These are phyloP conservation scores for Agrotis ipsilon DNA, from an alignment of 2,888 invertebrate genomes.

Conservation along the genomic window DNA sequence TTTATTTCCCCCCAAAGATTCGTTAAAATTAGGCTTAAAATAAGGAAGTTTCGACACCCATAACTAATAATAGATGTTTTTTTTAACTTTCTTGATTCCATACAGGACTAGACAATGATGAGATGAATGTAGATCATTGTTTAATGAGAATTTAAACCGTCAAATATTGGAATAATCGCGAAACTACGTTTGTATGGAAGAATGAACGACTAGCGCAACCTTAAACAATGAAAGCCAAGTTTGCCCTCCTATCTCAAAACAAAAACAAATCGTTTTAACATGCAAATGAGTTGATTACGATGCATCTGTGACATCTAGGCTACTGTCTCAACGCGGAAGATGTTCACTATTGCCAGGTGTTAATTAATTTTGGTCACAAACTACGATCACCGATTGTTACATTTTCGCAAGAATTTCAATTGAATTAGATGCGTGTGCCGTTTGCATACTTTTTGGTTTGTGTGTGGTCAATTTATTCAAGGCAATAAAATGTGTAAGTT, in stretches of 20 bases:
- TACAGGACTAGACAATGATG: too few species aligned
- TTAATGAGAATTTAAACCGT: too few species aligned
- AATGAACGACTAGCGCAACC: too few species aligned
- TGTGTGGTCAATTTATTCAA: slow-evolving; percentile 17
- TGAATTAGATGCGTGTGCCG: slow-evolving; percentile 38
- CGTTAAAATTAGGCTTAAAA: too few species aligned
- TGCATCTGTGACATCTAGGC: slow-evolving; percentile 23
- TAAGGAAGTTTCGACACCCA: too few species aligned
- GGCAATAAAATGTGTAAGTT: slow-evolving; percentile 18
- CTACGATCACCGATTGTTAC: slow-evolving; percentile 40
- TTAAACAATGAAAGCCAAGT: neutral
- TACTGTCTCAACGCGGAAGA: slow-evolving; percentile 51
- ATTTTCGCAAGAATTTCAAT: slow-evolving; percentile 59
- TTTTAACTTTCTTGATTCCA: too few species aligned
- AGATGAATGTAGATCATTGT: too few species aligned
- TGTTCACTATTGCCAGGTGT: slow-evolving; percentile 17
- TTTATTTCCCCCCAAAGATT: too few species aligned
- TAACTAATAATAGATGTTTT: too few species aligned
- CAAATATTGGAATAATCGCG: too few species aligned
- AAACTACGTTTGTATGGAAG: too few species aligned
- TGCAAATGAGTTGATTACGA: slow-evolving; percentile 31
- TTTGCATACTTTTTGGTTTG: slow-evolving; percentile 34
- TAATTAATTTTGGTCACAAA: slow-evolving; percentile 61
- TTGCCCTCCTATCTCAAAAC: neutral
- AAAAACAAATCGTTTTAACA: slow-evolving; percentile 9